Evolutionary conservation across 2,797 vertebrate genomes (phyloP), one percentile per base, ranked within the genome.

Genomic region (Paratrypauchen microcephalus): DNA sequence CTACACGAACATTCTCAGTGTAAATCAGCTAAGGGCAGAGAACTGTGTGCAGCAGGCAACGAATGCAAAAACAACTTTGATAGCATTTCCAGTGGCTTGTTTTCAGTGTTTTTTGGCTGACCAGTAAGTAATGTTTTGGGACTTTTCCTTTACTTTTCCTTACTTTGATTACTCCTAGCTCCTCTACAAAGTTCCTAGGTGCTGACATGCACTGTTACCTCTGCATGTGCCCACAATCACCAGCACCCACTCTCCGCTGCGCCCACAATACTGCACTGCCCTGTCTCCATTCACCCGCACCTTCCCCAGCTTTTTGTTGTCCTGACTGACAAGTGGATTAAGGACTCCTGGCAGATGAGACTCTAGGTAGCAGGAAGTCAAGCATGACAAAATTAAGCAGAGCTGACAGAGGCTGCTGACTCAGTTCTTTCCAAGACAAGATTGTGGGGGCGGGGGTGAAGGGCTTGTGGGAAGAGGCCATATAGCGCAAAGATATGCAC

Each of bases 381-480:
- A 92, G 85, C 90, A 85, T 89, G 86, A 92, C 84, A 68, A 85
- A 91, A 92, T 91, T 89, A 92, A 93, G 87, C 84, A 73, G 86
- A 92, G 83, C 81, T 88, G 90, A 93, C 92, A 91, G 82, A 77
- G 83, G 79, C 80, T 92, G 92, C 92, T 94, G 93, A 93, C 81
- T 94, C 93, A 93, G 91, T 76, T 84, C 32, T 83, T 77, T 87
- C 45, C 63, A 64, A 64, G 61, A 64, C 28, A 52, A 75, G 68
- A 71, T 77, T 64, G 68, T 63, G 60, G 55, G 80, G n/a, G 69
- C 73, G 62, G 39, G 62, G 41, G 77, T 74, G 80, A 67, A 65
- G 78, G 76, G 59, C 52, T 65, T 65, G 39, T 12, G 64, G 50
- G 70, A 74, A 72, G 77, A 70, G 63, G 68, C 62, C 47, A 76